phyloP scores from a whole-genome alignment of 2,888 invertebrate species.

The Chaitophorus viminalis region DNA sequence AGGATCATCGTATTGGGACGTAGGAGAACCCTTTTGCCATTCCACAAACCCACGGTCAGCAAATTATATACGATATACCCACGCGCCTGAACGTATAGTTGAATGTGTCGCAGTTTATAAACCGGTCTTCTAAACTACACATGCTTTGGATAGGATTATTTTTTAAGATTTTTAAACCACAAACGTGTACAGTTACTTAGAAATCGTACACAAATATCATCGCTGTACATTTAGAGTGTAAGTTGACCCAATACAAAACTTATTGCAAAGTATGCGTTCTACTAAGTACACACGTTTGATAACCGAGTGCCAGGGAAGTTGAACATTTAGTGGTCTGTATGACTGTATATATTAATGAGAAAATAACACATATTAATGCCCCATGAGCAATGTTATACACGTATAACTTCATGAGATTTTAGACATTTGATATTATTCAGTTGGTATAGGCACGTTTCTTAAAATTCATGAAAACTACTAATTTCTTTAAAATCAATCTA shows the following conservation, averaged over 20 bases:
- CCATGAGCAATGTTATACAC: not conserved
- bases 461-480: not conserved
- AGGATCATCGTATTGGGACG: not conserved
- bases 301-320: not conserved
- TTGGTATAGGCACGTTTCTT: not conserved
- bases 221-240: not conserved
- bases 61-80: constrained; percentile 17
- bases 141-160: not conserved
- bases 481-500: not conserved
- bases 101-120: not conserved
- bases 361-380: too few relatives aligned
- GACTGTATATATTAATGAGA: too few relatives aligned
- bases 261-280: not conserved
- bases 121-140: constrained; percentile 30
- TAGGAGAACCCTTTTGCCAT: constrained; percentile 46
- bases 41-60: constrained; percentile 35
- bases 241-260: not conserved
- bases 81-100: constrained; percentile 8
- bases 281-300: not conserved
- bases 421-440: too few relatives aligned
- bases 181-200: not conserved
- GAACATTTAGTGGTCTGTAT: not conserved
- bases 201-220: not conserved
- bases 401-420: not conserved
- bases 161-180: constrained; percentile 12